Base-by-base conservation (phyloP, 2,888 invertebrate species). In the Catocala nupta region DNA sequence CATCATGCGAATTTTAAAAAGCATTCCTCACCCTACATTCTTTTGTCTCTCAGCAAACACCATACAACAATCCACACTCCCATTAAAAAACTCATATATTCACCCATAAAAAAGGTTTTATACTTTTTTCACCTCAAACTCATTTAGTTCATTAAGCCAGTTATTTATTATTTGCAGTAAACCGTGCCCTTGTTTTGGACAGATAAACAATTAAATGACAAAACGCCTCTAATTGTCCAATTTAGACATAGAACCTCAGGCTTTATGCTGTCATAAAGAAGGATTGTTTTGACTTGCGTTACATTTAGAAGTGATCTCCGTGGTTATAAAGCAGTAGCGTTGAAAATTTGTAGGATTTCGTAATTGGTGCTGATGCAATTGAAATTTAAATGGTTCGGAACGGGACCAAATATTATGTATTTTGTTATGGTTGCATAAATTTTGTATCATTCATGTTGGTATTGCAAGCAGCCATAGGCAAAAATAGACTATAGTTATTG, bases 171-270 rank as follows among this genome's bases (percentile, higher is more conserved):
- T 83, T 81, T 81, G 68, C 65, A 69, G 69, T 68, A 65, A 63
- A 59, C 58, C 70, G 65, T 66, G 68, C 70, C 80, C 67, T 83
- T 84, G 85, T 82, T 78, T 71, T 65, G 78, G 79, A 75, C 80
- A 86, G 83, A 82, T 81, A 84, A 86, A 86, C 85, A 86, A 86
- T 86, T 82, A 82, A 77, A 84, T 76, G 82, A 86, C 85, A 86
- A 86, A 85, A 80, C 83, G 80, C 75, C 65, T 81, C 80, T 85
- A 86, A 86, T 85, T 84, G 86, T 82, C 78, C 81, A 85, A 85
- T 86, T 86, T 84, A 82, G 82, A 80, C 81, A 81, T 77, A 81
- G 78, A 79, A 82, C 80, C 80, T 75, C 73, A 77, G 73, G 76
- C 75, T 79, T 78, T 81, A 78, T 82, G 59, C 48, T 71, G 44